Percentiles rank a stretch among this genome's conserved stretches.
Conservation (phyloP, 2,888 invertebrate species). For the Clitarchus hookeri region DNA sequence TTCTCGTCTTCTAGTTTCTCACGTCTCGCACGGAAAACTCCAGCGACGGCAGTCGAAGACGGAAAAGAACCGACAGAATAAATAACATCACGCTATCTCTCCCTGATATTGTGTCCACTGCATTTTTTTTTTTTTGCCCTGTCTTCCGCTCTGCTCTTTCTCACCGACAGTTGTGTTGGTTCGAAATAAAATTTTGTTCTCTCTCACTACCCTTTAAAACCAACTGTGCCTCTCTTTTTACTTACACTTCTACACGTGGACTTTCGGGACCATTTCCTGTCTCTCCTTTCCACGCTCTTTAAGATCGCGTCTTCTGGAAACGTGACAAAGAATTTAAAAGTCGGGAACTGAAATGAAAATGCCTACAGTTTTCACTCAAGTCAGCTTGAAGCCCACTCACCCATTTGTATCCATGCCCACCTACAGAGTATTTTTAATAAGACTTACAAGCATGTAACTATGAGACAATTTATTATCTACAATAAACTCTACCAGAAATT, state of each 20-base stretch:
- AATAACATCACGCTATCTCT: neutral
- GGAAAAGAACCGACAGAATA: neutral
- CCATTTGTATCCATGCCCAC: too few species aligned
- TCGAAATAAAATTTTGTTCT: neutral
- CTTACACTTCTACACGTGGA: neutral
- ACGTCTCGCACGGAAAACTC: neutral
- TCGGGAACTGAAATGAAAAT: neutral
- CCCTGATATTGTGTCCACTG: slow-evolving; percentile 16
- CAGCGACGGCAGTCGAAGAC: neutral
- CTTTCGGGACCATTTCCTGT: neutral
- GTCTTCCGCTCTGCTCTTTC: neutral
- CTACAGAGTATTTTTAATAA: too few species aligned
- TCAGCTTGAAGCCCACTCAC: too few species aligned
- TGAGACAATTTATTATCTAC: too few species aligned
- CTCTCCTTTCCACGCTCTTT: neutral
- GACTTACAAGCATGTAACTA: too few species aligned
- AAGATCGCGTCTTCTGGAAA: neutral
- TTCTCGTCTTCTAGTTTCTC: neutral
- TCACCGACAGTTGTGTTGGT: neutral
- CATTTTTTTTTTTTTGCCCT: neutral
- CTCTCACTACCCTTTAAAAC: neutral
- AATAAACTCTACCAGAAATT: too few species aligned
- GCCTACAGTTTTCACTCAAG: neutral
- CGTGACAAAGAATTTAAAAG: neutral
- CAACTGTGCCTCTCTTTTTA: neutral